A percentile compares a stretch with the other conserved stretches of the same genome.
These are phyloP conservation scores for Geococcyx californianus DNA, from an alignment of 2,113 vertebrate genomes.

Conservation along the genomic window DNA sequence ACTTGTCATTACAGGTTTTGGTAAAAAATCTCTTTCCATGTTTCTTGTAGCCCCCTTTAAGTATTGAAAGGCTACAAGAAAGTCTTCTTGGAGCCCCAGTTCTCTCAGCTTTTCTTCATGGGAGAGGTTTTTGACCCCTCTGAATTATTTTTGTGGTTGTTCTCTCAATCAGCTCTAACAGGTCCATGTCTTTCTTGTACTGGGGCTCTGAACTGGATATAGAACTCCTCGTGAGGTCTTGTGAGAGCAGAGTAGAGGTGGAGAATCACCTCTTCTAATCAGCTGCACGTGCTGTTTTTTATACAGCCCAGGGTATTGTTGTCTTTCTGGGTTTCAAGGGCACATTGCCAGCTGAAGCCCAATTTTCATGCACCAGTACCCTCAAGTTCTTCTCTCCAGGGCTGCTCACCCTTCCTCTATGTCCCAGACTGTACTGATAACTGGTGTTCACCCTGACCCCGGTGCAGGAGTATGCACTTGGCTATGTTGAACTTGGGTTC, in stretches of 20 bases:
- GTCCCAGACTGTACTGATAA: background rate
- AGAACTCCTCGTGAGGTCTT: background rate
- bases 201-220: background rate
- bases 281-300: background rate
- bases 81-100: background rate
- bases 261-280: background rate
- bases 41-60: background rate
- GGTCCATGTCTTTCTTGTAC: background rate
- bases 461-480: background rate
- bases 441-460: background rate
- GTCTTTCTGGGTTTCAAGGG: background rate
- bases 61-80: background rate
- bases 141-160: background rate
- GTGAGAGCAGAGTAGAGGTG: background rate
- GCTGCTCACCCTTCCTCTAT: background rate
- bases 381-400: background rate
- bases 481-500: background rate
- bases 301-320: background rate
- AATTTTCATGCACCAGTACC: background rate
- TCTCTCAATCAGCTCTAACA: background rate
- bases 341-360: background rate
- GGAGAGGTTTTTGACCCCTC: background rate
- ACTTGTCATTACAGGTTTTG: background rate
- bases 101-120: background rate
- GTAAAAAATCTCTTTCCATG: background rate